phyloP scores from a whole-genome alignment of 2,113 vertebrate species.

The Rhineura floridana region DNA sequence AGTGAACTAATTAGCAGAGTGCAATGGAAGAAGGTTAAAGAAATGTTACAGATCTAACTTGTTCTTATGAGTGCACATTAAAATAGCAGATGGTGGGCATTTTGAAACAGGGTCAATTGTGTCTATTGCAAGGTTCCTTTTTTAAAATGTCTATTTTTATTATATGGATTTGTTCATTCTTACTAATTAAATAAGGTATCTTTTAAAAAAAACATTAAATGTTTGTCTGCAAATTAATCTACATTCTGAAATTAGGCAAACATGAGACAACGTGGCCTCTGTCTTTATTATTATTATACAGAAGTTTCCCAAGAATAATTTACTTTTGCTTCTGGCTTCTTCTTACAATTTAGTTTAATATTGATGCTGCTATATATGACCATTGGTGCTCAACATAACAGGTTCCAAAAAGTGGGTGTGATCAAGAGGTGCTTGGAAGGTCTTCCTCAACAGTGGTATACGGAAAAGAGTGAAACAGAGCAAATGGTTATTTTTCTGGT shows the following conservation, averaged over 20 bases:
- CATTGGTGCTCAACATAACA: neutral
- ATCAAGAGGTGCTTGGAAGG: neutral
- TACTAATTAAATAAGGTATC: conserved; percentile 65
- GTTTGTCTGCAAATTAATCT: conserved; percentile 61
- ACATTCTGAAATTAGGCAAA: conserved; percentile 64
- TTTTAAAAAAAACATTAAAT: conserved; percentile 65
- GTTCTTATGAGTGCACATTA: conserved; percentile 22
- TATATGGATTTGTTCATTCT: conserved; percentile 35
- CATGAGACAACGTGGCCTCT: conserved; percentile 46
- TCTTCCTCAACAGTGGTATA: neutral
- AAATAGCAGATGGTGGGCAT: conserved; percentile 30
- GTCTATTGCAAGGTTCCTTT: conserved; percentile 5
- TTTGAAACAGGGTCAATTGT: conserved; percentile 25
- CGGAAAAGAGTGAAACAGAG: neutral
- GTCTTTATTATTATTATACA: conserved; percentile 13
- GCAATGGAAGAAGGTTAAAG: conserved; percentile 11
- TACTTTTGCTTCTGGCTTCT: conserved; percentile 64
- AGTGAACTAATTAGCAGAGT: conserved; percentile 19
- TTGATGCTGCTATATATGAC: neutral
- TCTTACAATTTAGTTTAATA: conserved; percentile 37
- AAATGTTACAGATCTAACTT: conserved; percentile 11
- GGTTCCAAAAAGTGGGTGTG: neutral
- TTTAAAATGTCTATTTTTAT: conserved; percentile 55
- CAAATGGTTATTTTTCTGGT: neutral
- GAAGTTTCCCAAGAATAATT: conserved; percentile 62